phyloP scores from a whole-genome alignment of 1,140 invertebrate genomes.

The Triops cancriformis region DNA sequence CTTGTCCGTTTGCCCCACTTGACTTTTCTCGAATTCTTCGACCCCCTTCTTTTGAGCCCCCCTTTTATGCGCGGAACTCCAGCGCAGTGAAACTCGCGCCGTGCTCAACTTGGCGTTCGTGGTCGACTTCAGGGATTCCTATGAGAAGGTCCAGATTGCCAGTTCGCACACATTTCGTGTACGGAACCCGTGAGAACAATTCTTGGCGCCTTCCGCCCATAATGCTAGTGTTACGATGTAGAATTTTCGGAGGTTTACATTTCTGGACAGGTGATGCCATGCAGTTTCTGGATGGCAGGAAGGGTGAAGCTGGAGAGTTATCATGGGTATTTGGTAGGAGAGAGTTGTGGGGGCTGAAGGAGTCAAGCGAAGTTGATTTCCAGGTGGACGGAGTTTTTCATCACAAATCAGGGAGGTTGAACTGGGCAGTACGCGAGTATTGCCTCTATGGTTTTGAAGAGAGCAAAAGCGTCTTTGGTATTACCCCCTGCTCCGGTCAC shows the following conservation, averaged over 20 bases:
- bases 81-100: no score
- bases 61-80: no score
- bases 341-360: neutral
- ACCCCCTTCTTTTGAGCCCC: neutral
- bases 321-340: neutral
- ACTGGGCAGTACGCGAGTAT: neutral
- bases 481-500: constrained; percentile 7
- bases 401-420: neutral
- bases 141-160: neutral
- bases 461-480: neutral
- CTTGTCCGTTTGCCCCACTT: neutral
- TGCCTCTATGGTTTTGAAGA: neutral
- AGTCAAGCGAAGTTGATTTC: neutral
- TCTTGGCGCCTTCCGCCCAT: neutral
- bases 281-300: neutral
- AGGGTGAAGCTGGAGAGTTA: neutral
- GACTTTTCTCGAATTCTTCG: neutral
- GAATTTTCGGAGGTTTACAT: neutral
- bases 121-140: neutral
- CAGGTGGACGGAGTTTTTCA: neutral
- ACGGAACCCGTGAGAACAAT: neutral
- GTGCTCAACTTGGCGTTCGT: neutral
- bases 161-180: neutral
- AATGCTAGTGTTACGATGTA: no score
- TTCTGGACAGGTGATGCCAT: neutral